Percentiles rank a stretch among this genome's conserved stretches.
These are phyloP conservation scores for Kryptolebias ocellatus DNA, from an alignment of 2,797 vertebrate genomes.

Conservation along the genomic window DNA sequence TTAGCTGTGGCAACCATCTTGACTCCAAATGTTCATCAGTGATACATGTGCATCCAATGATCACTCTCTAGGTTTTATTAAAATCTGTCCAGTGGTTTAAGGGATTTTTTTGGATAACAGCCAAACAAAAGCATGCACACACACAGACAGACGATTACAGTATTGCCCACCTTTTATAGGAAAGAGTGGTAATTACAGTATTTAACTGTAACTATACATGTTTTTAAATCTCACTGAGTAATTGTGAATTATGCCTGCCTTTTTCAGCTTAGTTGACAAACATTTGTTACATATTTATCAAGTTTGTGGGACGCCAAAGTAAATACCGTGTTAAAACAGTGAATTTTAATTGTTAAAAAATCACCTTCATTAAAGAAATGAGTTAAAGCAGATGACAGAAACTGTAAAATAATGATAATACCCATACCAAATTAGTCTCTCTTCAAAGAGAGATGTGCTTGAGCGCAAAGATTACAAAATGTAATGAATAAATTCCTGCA, in stretches of 20 bases:
- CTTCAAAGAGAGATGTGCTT: constrained; percentile 29
- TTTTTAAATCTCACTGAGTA: background rate
- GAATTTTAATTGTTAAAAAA: background rate
- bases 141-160: too few species aligned
- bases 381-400: constrained; percentile 2
- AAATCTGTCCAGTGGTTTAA: too few species aligned
- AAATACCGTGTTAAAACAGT: background rate
- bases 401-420: constrained; percentile 2
- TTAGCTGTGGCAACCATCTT: too few species aligned
- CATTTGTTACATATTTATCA: background rate
- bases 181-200: too few species aligned
- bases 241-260: background rate
- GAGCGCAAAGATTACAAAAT: constrained; percentile 15
- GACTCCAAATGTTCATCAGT: too few species aligned
- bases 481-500: constrained; percentile 28
- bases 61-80: too few species aligned
- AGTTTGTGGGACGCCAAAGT: background rate
- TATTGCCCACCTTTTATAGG: too few species aligned
- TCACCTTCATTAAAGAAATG: background rate
- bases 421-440: background rate
- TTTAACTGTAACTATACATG: background rate
- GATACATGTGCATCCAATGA: too few species aligned
- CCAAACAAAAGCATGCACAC: too few species aligned
- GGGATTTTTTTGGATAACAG: too few species aligned
- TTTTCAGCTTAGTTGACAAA: background rate